phyloP scores from a whole-genome alignment of 2,113 vertebrate genomes.

The Alexandromys fortis region DNA sequence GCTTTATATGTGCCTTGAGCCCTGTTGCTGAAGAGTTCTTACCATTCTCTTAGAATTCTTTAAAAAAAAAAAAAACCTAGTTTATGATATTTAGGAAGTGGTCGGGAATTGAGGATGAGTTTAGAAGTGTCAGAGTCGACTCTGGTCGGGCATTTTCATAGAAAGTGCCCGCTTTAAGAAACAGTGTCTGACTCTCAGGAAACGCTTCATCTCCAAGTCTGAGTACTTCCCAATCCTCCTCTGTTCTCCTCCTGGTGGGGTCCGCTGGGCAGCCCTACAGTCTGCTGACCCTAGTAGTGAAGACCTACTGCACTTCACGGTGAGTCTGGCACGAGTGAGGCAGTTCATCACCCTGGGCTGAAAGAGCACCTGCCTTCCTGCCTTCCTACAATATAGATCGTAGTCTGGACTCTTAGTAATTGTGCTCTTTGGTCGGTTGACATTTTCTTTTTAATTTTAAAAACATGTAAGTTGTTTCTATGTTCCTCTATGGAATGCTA shows the following conservation, averaged over 20 bases:
- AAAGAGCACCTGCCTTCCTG: not conserved
- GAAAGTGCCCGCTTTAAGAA: not conserved
- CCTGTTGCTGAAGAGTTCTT: not conserved
- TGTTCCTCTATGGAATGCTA: not conserved
- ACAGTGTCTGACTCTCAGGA: not conserved
- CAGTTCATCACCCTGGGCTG: not conserved
- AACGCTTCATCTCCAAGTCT: not conserved
- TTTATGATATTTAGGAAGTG: not conserved
- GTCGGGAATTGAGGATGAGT: too few relatives aligned
- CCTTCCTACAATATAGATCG: not conserved
- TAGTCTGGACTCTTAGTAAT: not conserved
- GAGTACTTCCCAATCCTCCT: not conserved
- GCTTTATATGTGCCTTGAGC: not conserved
- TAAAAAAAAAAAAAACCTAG: too few relatives aligned
- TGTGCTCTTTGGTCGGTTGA: not conserved
- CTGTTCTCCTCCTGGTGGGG: not conserved
- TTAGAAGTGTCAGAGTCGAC: too few relatives aligned
- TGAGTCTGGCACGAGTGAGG: not conserved
- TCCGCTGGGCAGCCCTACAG: too few relatives aligned
- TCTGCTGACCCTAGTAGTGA: not conserved
- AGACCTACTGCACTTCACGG: not conserved
- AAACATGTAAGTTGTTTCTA: not conserved
- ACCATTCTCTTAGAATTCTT: not conserved
- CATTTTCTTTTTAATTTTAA: constrained; percentile 28
- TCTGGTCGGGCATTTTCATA: not conserved